phyloP scores from a whole-genome alignment of 2,888 invertebrate species.

The Stenodema calcarata region DNA sequence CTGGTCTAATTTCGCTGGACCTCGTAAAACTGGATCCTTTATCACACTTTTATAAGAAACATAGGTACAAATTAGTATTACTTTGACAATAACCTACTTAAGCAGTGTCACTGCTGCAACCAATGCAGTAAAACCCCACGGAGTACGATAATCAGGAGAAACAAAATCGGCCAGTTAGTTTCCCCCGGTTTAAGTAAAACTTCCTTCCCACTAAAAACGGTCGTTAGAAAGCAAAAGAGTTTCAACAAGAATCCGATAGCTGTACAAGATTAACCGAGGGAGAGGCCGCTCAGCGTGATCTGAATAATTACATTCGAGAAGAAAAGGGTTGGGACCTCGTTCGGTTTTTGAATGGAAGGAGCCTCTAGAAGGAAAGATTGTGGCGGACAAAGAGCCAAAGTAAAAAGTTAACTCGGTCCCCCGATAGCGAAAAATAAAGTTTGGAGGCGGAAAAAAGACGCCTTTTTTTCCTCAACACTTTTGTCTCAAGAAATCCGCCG shows the following conservation, averaged over 20 bases:
- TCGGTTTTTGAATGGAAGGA: not conserved
- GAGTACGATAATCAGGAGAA: no score
- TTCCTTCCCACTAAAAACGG: not conserved
- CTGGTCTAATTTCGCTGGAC: no score
- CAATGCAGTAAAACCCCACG: no score
- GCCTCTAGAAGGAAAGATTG: not conserved
- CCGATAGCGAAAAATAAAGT: not conserved
- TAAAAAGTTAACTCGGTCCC: not conserved
- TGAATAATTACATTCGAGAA: not conserved
- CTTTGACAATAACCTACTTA: no score
- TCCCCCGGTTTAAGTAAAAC: not conserved
- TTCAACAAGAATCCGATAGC: constrained; percentile 2
- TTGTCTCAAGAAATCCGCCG: not conserved
- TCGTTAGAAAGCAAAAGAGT: not conserved
- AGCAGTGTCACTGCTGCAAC: no score
- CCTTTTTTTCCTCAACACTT: not conserved
- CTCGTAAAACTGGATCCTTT: no score
- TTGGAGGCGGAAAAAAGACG: not conserved
- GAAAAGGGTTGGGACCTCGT: not conserved
- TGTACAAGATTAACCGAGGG: not conserved
- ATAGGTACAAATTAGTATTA: no score
- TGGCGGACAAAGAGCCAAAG: not conserved
- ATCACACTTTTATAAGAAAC: no score
- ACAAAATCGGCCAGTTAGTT: no score
- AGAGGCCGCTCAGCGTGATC: not conserved